Conservation (phyloP, 2,113 vertebrate genomes). For the Indri indri region DNA sequence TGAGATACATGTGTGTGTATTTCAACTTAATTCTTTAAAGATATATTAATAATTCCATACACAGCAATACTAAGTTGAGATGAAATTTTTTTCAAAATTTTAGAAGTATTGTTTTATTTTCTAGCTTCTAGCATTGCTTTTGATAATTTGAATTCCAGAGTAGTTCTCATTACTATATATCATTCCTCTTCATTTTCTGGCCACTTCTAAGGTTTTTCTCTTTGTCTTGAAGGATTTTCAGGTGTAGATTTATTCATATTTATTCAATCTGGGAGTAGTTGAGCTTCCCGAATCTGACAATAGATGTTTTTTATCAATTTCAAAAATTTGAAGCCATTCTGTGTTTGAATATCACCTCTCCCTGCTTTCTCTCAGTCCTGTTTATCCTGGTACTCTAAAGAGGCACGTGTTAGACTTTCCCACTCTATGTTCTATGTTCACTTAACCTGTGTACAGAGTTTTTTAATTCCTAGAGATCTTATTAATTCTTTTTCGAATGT, state of each 20-base stretch:
- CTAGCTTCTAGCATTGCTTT: not conserved
- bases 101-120: not conserved
- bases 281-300: not conserved
- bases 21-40: not conserved
- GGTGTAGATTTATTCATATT: not conserved
- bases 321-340: not conserved
- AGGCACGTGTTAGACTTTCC: not conserved
- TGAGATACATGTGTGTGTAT: not conserved
- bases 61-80: not conserved
- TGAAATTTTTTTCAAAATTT: not conserved
- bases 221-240: not conserved
- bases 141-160: not conserved
- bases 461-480: constrained; percentile 22
- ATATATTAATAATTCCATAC: not conserved
- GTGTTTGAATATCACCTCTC: not conserved
- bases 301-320: not conserved
- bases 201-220: not conserved
- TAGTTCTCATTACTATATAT: not conserved
- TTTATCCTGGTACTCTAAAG: not conserved
- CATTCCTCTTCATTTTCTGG: not conserved
- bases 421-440: not conserved
- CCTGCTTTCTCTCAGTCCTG: not conserved
- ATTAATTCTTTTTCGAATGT: not conserved
- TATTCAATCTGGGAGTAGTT: not conserved
- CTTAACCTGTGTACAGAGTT: not conserved